Base-by-base conservation (phyloP, 23 tunicate species). In the Trididemnum clinides region DNA sequence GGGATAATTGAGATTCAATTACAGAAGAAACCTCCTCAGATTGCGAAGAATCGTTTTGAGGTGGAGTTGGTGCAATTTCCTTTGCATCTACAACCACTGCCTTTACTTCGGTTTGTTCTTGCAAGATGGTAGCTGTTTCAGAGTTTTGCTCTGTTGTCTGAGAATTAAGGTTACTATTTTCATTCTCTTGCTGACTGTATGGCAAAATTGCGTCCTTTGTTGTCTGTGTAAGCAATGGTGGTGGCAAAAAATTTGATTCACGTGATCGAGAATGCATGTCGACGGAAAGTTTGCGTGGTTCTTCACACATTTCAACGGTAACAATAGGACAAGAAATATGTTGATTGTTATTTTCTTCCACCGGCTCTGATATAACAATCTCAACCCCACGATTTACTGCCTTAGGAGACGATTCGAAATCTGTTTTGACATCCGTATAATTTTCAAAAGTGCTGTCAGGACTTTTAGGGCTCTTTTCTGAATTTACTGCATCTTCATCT, bases 401-500 rank as follows among this genome's bases (percentile, higher is more conserved):
- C 10, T 49, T 15, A 49, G 54, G 54, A 49, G 15, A 10, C 54
- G 54, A 15, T 49, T 49, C 15, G 15, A 49, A 49, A 10, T 49
- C 54, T 49, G 15, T 15, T 10, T 10, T 49, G 54, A 49, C 15
- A 10, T 49, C 54, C 10, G 54, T 10, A 15, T 15, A 49, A 10
- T 49, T n/a, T n/a, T n/a, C n/a, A n/a, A n/a, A n/a, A n/a, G n/a
- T n/a, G n/a, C n/a, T n/a, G n/a, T n/a, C n/a, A n/a, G n/a, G n/a
- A n/a, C n/a, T n/a, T n/a, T n/a, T 3, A 3, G 75, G 5, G 37
- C 75, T 73, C 80, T 30, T 19, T 73, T 10, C 20, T 36, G 5
- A 15, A 6, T 10, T 5, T n/a, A 36, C 80, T 5, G 12, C 39
- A 32, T 77, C 85, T 78, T 89, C 94, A 63, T 90, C 95, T 70